A percentile compares a stretch with the other conserved stretches of the same genome.
Evolutionary conservation across 2,888 invertebrate species (phyloP).

Genomic region (Trisateles emortualis): DNA sequence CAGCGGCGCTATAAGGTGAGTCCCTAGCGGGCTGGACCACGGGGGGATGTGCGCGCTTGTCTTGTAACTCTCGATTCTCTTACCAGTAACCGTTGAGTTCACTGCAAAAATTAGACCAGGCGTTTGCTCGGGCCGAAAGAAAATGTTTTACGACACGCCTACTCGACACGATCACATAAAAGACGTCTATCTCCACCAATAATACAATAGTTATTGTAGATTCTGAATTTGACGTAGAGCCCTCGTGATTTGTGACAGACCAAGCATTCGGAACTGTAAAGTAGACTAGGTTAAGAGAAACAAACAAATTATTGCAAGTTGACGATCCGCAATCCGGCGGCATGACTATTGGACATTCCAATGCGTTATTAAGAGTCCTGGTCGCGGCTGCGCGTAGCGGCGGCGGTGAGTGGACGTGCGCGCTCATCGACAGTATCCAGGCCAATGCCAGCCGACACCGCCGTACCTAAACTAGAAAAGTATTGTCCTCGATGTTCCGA

Average conservation of each 20-base stretch:
- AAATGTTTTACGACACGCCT: constrained; percentile 76
- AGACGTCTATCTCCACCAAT: constrained; percentile 62
- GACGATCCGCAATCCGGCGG: constrained; percentile 21
- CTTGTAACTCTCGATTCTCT: constrained; percentile 49
- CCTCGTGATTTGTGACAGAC: constrained; percentile 72
- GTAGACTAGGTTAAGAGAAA: constrained; percentile 37
- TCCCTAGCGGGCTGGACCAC: constrained; percentile 40
- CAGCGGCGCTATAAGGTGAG: constrained; percentile 61
- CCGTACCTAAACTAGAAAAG: constrained; percentile 86
- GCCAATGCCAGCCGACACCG: constrained; percentile 82
- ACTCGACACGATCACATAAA: constrained; percentile 63
- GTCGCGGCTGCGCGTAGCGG: constrained; percentile 40
- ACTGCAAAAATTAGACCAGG: constrained; percentile 67
- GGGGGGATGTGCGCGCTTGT: constrained; percentile 15
- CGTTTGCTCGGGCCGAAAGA: constrained; percentile 58
- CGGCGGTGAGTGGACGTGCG: constrained; percentile 73
- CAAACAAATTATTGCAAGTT: constrained; percentile 43
- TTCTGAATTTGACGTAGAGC: constrained; percentile 58
- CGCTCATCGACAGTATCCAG: constrained; percentile 82
- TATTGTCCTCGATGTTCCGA: constrained; percentile 86
- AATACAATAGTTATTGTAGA: constrained; percentile 70
- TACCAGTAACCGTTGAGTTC: constrained; percentile 65
- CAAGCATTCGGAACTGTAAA: constrained; percentile 53
- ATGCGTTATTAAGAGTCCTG: constrained; percentile 41
- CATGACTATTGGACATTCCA: constrained; percentile 48